A percentile compares a stretch with the other conserved stretches of the same genome.
phyloP scores from a whole-genome alignment of 2,113 vertebrate genomes.

The Strix uralensis region DNA sequence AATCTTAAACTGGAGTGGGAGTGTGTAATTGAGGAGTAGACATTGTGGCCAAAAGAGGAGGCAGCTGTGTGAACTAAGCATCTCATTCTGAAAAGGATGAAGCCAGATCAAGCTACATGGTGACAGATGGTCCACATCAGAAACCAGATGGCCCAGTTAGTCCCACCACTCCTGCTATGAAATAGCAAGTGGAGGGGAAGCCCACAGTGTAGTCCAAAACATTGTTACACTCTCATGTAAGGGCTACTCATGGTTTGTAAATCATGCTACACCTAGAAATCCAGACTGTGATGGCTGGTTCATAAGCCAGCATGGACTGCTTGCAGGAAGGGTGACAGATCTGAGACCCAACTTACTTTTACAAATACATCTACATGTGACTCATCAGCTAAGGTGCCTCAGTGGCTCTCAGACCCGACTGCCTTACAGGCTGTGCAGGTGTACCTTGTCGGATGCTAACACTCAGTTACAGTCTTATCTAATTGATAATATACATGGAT shows the following conservation, averaged over 20 bases:
- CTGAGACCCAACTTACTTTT: background rate
- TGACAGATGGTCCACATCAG: conserved; percentile 4
- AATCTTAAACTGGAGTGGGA: background rate
- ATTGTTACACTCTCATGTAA: background rate
- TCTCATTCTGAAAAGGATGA: background rate
- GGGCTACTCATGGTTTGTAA: background rate
- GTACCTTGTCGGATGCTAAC: background rate
- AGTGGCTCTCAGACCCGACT: background rate
- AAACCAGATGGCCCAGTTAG: conserved; percentile 15
- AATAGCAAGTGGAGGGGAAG: background rate
- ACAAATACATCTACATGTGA: fast-evolving
- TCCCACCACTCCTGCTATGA: background rate
- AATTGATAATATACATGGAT: background rate
- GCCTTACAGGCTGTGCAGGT: background rate
- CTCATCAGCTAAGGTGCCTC: background rate
- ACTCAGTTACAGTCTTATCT: background rate
- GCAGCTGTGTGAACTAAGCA: conserved; percentile 22
- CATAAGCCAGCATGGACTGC: background rate
- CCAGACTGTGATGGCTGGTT: background rate
- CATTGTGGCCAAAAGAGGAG: background rate
- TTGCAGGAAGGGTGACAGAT: background rate
- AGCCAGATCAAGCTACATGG: background rate
- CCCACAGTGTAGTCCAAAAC: background rate
- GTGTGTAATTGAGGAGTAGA: background rate
- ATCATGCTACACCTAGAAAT: background rate